These are phyloP conservation scores for Centropus unirufus DNA, from an alignment of 2,113 vertebrate genomes.

Conservation along the genomic window DNA sequence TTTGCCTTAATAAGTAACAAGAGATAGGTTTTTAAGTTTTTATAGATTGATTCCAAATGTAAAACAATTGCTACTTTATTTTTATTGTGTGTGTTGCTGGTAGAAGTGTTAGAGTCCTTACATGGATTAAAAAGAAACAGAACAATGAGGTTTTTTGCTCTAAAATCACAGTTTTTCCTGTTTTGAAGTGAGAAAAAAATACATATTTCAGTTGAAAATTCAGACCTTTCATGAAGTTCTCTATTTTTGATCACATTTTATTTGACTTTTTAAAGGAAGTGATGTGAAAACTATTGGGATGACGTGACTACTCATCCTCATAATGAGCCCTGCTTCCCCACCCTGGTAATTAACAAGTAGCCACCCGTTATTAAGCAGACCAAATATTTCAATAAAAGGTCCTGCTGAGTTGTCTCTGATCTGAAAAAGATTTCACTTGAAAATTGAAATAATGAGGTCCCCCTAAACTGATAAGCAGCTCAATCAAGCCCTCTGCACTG, in stretches of 20 bases:
- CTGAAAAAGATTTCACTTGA: slow-evolving; percentile 41
- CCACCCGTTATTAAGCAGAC: slow-evolving; percentile 68
- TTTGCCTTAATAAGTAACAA: slow-evolving; percentile 25
- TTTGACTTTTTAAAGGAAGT: slow-evolving; percentile 67
- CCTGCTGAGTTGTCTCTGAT: slow-evolving; percentile 45
- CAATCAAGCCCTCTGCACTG: not conserved
- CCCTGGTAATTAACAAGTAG: slow-evolving; percentile 74
- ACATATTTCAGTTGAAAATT: not conserved
- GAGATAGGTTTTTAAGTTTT: slow-evolving; percentile 36
- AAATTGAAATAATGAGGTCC: slow-evolving; percentile 70
- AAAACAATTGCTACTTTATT: slow-evolving; percentile 10
- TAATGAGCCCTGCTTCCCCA: slow-evolving; percentile 73
- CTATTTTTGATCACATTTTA: slow-evolving; percentile 68
- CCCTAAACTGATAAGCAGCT: slow-evolving; percentile 34
- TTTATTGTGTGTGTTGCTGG: not conserved
- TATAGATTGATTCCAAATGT: slow-evolving; percentile 62
- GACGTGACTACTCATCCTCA: slow-evolving; percentile 80
- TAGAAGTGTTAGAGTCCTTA: not conserved
- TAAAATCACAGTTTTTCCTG: not conserved
- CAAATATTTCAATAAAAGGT: slow-evolving; percentile 57
- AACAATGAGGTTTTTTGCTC: not conserved
- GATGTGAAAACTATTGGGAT: slow-evolving; percentile 75
- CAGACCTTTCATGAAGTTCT: slow-evolving; percentile 46
- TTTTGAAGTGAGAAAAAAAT: not conserved
- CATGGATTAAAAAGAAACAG: not conserved